Base-by-base conservation (phyloP, 2,113 vertebrate species). In the Conger conger region DNA sequence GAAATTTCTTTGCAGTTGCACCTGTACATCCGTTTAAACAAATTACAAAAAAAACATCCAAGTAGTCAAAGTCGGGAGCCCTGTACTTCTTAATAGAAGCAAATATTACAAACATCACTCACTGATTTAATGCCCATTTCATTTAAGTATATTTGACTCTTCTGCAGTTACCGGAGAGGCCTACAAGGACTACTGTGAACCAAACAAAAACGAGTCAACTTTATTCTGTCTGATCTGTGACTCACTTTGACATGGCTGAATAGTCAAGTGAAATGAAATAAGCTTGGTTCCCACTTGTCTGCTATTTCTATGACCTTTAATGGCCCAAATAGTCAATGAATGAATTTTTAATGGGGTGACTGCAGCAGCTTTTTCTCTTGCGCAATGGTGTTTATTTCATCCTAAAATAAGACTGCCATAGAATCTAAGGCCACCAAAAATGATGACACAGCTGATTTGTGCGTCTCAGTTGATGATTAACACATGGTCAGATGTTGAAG, bases 261-360 rank as follows among this genome's bases (percentile, higher is more conserved):
- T 13, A 18, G 13, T 37, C 27, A 23, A 37, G 76, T 18, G 76
- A 78, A 78, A 73, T 23, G 7, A 73, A 73, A 30, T 73, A 73
- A 73, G 35, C 33, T 53, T 35, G 11, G 33, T 81, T 80, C 63
- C 79, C 35, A 35, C 20, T 68, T 37, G 37, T 83, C 81, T 82
- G 4, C 86, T 63, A 79, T 82, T 84, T 83, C 85, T 82, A 42
- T 11, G 3, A 33, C 36, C 76, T 89, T 40, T 73, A 80, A 84
- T 53, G 13, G 83, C 88, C 82, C 87, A 90, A 90, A 92, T 84
- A 90, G 79, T 63, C 60, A 35, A 40, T 15, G 79, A 54, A 89
- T 93, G 0, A 88, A 93, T 92, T 87, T 91, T 92, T 91, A 90
- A 93, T 92, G 77, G 85, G 37, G 80, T 2, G 0, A n/a, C 53